phyloP scores from a whole-genome alignment of 2,113 vertebrate species.

The Rhinichthys klamathensis region DNA sequence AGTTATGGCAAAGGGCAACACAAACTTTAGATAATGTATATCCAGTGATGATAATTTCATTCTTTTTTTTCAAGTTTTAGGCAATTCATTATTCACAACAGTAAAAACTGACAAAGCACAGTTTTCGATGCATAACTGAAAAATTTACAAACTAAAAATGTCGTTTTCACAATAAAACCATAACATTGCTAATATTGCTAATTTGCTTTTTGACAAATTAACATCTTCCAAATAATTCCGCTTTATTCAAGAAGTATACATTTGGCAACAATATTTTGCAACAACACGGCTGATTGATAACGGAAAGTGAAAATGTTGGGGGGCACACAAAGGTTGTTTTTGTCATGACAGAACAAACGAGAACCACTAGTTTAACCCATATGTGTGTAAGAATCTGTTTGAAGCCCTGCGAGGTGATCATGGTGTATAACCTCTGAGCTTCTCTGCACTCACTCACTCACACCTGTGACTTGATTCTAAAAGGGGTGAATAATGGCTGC shows the following conservation, averaged over 20 bases:
- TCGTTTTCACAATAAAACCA: too few relatives aligned
- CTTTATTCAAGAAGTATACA: not conserved
- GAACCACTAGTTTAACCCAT: slow-evolving; percentile 31
- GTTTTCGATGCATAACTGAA: not conserved
- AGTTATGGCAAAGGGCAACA: not conserved
- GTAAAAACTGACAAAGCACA: not conserved
- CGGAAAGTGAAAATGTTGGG: not conserved
- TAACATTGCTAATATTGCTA: too few relatives aligned
- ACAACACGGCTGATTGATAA: not conserved
- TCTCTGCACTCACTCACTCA: slow-evolving; percentile 16
- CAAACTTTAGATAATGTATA: not conserved
- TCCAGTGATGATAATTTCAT: not conserved
- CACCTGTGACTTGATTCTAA: slow-evolving; percentile 4
- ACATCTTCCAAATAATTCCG: not conserved
- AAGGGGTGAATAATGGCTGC: slow-evolving; percentile 16
- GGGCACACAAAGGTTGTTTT: not conserved
- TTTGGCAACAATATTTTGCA: not conserved
- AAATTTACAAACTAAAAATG: not conserved
- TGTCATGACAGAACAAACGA: not conserved
- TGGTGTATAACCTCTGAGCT: not conserved
- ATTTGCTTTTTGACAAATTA: not conserved
- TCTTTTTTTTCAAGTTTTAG: not conserved
- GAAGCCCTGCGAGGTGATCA: slow-evolving; percentile 14
- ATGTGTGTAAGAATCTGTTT: slow-evolving; percentile 7
- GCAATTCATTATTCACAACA: not conserved